Base-by-base conservation (phyloP, 2,113 vertebrate genomes). In the Chaetura pelagica region DNA sequence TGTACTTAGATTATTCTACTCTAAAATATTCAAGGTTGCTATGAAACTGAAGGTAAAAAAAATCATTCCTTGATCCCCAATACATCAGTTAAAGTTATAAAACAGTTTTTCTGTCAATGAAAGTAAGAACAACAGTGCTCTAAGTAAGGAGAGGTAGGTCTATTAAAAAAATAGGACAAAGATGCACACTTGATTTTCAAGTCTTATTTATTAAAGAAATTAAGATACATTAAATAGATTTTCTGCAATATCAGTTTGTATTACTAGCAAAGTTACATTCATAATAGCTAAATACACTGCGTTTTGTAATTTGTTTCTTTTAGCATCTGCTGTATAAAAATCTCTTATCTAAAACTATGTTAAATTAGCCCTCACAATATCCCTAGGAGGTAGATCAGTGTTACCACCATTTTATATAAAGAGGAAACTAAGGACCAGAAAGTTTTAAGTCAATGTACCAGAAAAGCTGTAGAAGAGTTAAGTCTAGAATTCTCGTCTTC, bases 331-430 rank as follows among this genome's bases (percentile, higher is more conserved):
- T 69, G 14, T 30, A 5, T 42, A 68, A 75, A 63, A 77, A 51
- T 86, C 19, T 96, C 74, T 55, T 30, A 44, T 61, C 19, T 84
- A 88, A 95, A 77, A 6, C 82, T 84, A 27, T 21, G 71, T 59
- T 87, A 35, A 68, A 58, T 91, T 66, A 91, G 68, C 78, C 85
- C 90, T 94, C 90, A 90, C 78, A 86, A 90, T 46, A 82, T 21
- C 57, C 72, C 73, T 84, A 84, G 74, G 92, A 96, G 94, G 93
- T 96, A 97, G 91, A 58, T 95, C 79, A 62, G 77, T 20, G 15
- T 67, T 64, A 67, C 38, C 32, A 64, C 81, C 69, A 48, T 84
- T 93, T 86, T 62, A 40, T 22, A 6, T 7, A 49, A 51, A 59
- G 40, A 32, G 62, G 46, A 90, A 90, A 93, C 34, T 2, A 38